Percentiles rank a stretch among this genome's conserved stretches.
These are phyloP conservation scores for Pseudotriccus pelzelni DNA, from an alignment of 2,797 vertebrate genomes.

Conservation along the genomic window DNA sequence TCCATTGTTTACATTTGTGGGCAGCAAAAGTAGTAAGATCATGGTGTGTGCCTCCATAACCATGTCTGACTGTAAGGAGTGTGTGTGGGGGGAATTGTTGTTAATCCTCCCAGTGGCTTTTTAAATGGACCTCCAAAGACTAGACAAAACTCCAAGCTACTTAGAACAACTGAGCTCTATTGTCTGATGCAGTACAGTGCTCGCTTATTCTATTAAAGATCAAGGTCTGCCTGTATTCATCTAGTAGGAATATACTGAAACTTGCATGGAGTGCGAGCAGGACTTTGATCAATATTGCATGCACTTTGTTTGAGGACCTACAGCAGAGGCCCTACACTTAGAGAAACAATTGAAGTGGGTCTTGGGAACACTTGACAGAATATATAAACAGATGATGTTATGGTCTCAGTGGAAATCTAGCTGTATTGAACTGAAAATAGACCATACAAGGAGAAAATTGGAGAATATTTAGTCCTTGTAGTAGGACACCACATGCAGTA, in stretches of 20 bases:
- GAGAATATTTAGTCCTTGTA: not conserved
- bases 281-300: slow-evolving; percentile 48
- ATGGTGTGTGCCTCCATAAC: not conserved
- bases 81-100: rapidly evolving
- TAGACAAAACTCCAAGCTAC: not conserved
- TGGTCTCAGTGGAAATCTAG: slow-evolving; percentile 51
- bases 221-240: not conserved
- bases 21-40: not conserved
- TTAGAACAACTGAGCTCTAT: not conserved
- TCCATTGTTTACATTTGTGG: not conserved
- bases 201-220: slow-evolving; percentile 20
- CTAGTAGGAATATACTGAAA: slow-evolving; percentile 20
- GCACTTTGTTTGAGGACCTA: slow-evolving; percentile 42
- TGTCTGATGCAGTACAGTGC: not conserved
- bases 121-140: not conserved
- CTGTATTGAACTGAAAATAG: slow-evolving; percentile 38
- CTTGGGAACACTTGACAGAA: slow-evolving; percentile 49
- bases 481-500: not conserved
- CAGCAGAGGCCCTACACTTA: slow-evolving; percentile 50
- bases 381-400: slow-evolving; percentile 50
- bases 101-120: not conserved
- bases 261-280: not conserved
- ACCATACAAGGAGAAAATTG: slow-evolving; percentile 46
- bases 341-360: slow-evolving; percentile 58
- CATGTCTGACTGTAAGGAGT: not conserved